phyloP scores from a whole-genome alignment of 2,113 vertebrate genomes.

The Hemibagrus wyckioides region DNA sequence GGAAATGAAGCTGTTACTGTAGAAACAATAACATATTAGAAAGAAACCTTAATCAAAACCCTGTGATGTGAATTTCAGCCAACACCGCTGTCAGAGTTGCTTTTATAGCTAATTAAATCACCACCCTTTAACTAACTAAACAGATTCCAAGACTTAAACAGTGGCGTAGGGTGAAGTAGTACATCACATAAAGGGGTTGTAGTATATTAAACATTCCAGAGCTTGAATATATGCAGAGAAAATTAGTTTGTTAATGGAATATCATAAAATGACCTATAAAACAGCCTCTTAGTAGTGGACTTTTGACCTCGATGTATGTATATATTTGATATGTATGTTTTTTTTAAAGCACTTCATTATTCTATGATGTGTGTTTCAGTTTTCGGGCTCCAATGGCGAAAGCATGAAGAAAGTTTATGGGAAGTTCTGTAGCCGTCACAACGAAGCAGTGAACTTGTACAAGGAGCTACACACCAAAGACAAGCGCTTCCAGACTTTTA shows the following conservation, averaged over 20 bases:
- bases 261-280: neutral
- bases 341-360: neutral
- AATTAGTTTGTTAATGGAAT: neutral
- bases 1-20: neutral
- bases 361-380: constrained; percentile 70
- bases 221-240: neutral
- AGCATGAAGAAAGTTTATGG: constrained; percentile 90
- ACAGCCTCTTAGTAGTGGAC: neutral
- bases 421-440: constrained; percentile 94
- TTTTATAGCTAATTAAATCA: neutral
- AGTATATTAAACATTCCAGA: neutral
- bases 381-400: constrained; percentile 86
- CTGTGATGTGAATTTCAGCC: neutral
- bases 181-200: neutral
- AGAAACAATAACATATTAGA: neutral
- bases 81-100: neutral
- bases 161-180: neutral
- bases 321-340: neutral
- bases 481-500: constrained; percentile 92
- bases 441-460: constrained; percentile 90
- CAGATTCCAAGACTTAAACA: neutral
- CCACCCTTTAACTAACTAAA: neutral
- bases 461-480: constrained; percentile 91
- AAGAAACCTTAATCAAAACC: neutral
- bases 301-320: neutral